phyloP scores from a whole-genome alignment of 2,113 vertebrate species.

The Mormyrus lacerda region DNA sequence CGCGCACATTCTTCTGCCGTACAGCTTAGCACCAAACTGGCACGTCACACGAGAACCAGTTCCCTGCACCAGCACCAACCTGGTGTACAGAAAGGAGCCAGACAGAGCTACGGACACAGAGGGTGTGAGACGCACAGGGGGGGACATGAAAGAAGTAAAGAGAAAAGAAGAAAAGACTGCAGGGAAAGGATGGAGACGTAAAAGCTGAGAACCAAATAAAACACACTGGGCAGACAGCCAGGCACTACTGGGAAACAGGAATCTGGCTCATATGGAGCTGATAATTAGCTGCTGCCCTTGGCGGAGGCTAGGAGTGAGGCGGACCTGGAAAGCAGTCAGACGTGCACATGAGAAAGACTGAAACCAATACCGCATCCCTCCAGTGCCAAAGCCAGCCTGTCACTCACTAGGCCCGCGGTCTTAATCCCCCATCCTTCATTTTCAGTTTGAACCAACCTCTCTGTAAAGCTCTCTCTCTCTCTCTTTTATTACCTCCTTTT shows the following conservation, averaged over 20 bases:
- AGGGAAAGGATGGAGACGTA: neutral
- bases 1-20: conserved; percentile 6
- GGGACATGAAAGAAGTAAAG: neutral
- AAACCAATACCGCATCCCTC: neutral
- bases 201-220: neutral
- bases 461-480: neutral
- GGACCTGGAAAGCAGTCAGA: conserved; percentile 1
- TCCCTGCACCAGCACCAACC: neutral
- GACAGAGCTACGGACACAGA: neutral
- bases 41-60: neutral
- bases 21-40: neutral
- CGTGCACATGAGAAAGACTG: neutral
- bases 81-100: neutral
- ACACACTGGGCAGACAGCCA: neutral
- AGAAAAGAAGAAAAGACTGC: neutral
- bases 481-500: neutral
- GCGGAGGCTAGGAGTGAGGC: neutral
- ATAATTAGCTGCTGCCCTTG: conserved; percentile 21
- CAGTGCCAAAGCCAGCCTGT: neutral
- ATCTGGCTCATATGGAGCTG: neutral
- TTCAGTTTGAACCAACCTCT: neutral
- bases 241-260: neutral
- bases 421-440: neutral
- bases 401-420: neutral
- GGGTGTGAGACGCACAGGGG: neutral